Evolutionary conservation across 2,113 vertebrate genomes (phyloP), one percentile per base, ranked within the genome.

Genomic region (Oryzias curvinotus): DNA sequence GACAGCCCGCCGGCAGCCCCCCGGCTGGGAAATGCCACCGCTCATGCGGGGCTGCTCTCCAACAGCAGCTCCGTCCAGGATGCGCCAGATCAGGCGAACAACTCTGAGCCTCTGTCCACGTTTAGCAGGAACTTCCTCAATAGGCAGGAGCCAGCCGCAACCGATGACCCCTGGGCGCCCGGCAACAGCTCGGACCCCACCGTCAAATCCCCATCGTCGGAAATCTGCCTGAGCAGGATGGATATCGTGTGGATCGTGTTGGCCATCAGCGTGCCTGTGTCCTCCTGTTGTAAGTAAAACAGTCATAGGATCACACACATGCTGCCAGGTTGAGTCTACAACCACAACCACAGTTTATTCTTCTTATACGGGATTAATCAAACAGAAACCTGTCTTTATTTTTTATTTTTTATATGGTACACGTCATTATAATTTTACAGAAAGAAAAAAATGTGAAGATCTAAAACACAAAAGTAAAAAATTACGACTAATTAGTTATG

Each of bases 171-270:
- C 0, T 92, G 82, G 2, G 86, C 83, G 1, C 79, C 89, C 12
- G 88, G 90, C 46, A 97, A 97, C 77, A 90, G 94, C 71, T 97
- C 96, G 0, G 94, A 93, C 71, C 93, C 95, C 0, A 85, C 87
- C 1, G 86, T 88, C 5, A 89, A 93, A 75, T 84, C 94, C n/a
- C 89, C 94, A 1, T 87, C 91, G 23, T 90, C 89, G 75, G 93
- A 92, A 75, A 94, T 98, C 92, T 99, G 97, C 75, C 88, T 99
- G 73, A 94, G 93, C 91, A 95, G 93, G 92, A 93, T 98, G 94
- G 96, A 98, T 84, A 93, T 99, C 49, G 93, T 93, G 80, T 99
- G 97, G 97, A 95, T 98, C 68, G 93, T 98, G 80, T 79, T 99
- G 81, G 95, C 95, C 62, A 95, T 98, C 92, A 96, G 95, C 0